These are phyloP conservation scores for Micromussa lordhowensis DNA, from an alignment of 92 coral and sea anemone genomes.

Conservation along the genomic window DNA sequence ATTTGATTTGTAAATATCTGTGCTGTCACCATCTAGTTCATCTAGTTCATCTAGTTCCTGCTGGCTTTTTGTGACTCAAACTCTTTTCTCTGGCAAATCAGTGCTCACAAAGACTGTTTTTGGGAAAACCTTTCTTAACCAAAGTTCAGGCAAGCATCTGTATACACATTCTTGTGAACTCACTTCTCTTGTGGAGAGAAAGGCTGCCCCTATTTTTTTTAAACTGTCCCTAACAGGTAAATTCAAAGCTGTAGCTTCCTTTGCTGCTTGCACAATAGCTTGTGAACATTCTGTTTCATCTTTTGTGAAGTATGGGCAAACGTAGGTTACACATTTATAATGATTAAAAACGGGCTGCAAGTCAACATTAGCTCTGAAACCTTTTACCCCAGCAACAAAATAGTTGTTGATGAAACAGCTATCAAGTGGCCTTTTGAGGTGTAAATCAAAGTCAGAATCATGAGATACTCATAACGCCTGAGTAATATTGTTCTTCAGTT, in stretches of 20 bases:
- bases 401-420: constrained; percentile 61
- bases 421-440: constrained; percentile 59
- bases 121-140: constrained; percentile 66
- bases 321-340: constrained; percentile 57
- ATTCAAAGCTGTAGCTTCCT: constrained; percentile 42
- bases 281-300: constrained; percentile 70
- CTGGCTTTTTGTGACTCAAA: constrained; percentile 20
- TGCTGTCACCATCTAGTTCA: constrained; percentile 53
- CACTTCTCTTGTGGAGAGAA: constrained; percentile 57
- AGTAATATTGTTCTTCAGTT: constrained; percentile 56
- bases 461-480: constrained; percentile 65
- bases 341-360: constrained; percentile 57
- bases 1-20: too few species aligned
- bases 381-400: constrained; percentile 55
- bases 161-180: too few species aligned
- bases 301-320: constrained; percentile 52
- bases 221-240: constrained; percentile 29
- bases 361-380: constrained; percentile 51
- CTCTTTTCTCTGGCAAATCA: constrained; percentile 39
- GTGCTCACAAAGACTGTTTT: constrained; percentile 55
- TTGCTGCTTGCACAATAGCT: constrained; percentile 52
- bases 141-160: constrained; percentile 77
- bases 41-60: constrained; percentile 36
- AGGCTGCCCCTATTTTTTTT: constrained; percentile 50
- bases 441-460: constrained; percentile 68